These are phyloP conservation scores for Caenorhabditis sp. DNA, from an alignment of 2,888 invertebrate genomes.

Conservation along the genomic window DNA sequence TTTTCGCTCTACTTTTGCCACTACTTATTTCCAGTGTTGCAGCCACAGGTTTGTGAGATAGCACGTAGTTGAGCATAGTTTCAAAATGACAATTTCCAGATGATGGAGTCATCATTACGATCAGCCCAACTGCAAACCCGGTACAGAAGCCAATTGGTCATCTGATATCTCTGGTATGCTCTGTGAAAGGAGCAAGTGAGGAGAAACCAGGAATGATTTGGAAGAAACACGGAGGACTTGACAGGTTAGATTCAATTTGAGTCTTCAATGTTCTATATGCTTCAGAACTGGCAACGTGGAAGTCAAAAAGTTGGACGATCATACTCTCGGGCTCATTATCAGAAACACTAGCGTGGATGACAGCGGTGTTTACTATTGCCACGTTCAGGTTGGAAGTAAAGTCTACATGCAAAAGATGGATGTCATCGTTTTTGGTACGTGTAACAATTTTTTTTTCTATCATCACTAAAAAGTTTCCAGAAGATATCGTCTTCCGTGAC, in stretches of 20 bases:
- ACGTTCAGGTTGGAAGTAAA: conserved; percentile 64
- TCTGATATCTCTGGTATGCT: conserved; percentile 69
- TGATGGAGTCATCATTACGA: conserved; percentile 40
- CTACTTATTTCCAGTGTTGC: not conserved
- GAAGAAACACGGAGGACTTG: conserved; percentile 71
- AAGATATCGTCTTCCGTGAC: conserved; percentile 72
- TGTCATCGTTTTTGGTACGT: conserved; percentile 69
- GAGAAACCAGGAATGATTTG: conserved; percentile 71
- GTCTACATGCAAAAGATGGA: conserved; percentile 67
- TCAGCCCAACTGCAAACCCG: conserved; percentile 67
- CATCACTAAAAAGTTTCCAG: conserved; percentile 47
- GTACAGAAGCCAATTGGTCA: conserved; percentile 72
- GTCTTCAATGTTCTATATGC: not conserved
- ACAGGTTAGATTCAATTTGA: conserved; percentile 35
- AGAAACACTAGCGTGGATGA: conserved; percentile 65
- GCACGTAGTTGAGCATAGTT: not conserved
- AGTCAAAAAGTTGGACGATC: conserved; percentile 68
- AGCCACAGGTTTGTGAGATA: not conserved
- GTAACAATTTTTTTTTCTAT: not conserved
- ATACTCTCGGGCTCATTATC: conserved; percentile 68
- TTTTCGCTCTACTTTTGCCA: not conserved
- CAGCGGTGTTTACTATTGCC: conserved; percentile 74
- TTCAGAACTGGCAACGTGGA: conserved; percentile 69
- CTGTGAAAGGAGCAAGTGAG: conserved; percentile 49
- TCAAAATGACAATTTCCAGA: conserved; percentile 18